Conservation (phyloP, 1,140 invertebrate species). For the Leptopilina boulardi region DNA sequence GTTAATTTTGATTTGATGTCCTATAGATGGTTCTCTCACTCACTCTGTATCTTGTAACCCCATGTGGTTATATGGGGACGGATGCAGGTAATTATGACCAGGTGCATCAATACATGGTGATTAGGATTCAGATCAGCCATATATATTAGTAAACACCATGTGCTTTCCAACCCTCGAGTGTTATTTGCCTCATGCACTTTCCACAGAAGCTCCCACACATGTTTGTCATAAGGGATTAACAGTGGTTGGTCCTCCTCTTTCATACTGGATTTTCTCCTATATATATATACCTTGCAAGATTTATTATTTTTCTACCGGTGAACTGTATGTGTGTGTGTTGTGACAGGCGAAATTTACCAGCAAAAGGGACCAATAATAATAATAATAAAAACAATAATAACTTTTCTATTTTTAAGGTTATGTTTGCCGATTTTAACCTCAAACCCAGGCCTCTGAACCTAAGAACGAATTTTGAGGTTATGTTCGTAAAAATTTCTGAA, state of each 20-base stretch:
- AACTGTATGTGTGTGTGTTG: too few relatives aligned
- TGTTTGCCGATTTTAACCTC: too few relatives aligned
- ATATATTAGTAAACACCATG: constrained; percentile 25
- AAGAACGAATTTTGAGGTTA: too few relatives aligned
- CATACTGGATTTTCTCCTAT: neutral
- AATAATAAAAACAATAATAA: too few relatives aligned
- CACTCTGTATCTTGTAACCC: neutral
- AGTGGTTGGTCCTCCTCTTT: constrained; percentile 18
- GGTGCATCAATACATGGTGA: constrained; percentile 6
- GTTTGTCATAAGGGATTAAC: constrained; percentile 29
- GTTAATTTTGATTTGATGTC: constrained; percentile 6
- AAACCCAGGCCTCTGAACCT: too few relatives aligned
- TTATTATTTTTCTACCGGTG: neutral
- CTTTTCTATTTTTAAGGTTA: too few relatives aligned
- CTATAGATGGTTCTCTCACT: too few relatives aligned
- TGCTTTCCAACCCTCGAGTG: constrained; percentile 10
- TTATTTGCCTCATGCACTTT: constrained; percentile 11
- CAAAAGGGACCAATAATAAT: neutral
- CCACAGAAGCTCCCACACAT: constrained; percentile 27
- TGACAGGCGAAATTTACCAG: constrained; percentile 20
- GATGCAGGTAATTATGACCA: constrained; percentile 8
- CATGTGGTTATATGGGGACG: neutral
- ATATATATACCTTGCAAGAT: neutral
- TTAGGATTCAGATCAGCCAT: constrained; percentile 19
- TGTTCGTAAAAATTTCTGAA: too few relatives aligned